phyloP scores from a whole-genome alignment of 1,140 invertebrate genomes.

The Bursaphelenchus mucronatus region DNA sequence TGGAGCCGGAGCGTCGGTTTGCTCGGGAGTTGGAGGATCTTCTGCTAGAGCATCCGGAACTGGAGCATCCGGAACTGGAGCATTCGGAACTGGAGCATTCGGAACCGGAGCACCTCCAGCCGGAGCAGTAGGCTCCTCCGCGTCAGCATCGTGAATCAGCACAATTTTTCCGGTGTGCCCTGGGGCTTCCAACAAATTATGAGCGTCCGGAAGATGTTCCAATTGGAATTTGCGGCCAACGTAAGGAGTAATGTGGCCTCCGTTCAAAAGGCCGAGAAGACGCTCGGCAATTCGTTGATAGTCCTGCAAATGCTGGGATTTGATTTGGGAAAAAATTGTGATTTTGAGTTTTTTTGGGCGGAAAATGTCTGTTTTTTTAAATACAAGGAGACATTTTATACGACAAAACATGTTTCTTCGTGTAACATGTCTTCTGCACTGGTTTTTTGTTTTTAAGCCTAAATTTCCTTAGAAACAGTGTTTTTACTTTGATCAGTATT shows the following conservation, averaged over 20 bases:
- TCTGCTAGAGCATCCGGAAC: too few species aligned
- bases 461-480: too few species aligned
- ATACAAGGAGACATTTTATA: too few species aligned
- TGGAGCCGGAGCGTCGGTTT: too few species aligned
- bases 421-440: too few species aligned
- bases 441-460: too few species aligned
- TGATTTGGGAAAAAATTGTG: constrained; percentile 7
- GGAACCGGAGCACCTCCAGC: constrained; percentile 37
- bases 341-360: neutral
- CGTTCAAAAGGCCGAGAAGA: constrained; percentile 61
- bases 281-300: constrained; percentile 61
- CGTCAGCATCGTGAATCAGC: constrained; percentile 15
- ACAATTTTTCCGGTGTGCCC: constrained; percentile 41
- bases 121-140: neutral
- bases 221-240: constrained; percentile 63
- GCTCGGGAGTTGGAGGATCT: too few species aligned
- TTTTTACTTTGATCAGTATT: too few species aligned
- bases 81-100: constrained; percentile 31
- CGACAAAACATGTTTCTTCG: too few species aligned
- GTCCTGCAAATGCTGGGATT: constrained; percentile 51
- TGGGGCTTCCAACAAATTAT: constrained; percentile 23
- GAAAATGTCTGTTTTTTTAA: too few species aligned
- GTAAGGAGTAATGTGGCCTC: constrained; percentile 64
- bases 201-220: constrained; percentile 60
- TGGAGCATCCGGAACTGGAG: too few species aligned